phyloP scores from a whole-genome alignment of 2,797 vertebrate species.

The Enteromius argenteus region DNA sequence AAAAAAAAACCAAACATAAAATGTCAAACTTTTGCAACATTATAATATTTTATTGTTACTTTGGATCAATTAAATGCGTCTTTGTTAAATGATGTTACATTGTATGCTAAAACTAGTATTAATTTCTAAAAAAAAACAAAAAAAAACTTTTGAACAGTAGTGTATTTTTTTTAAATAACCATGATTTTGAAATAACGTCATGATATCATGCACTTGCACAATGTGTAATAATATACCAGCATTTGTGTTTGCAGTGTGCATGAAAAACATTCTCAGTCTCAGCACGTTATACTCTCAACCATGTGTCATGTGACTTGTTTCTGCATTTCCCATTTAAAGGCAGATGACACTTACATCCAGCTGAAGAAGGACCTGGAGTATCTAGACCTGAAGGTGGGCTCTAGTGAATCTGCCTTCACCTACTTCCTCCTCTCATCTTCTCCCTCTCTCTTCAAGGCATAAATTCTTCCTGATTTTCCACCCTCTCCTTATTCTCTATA shows the following conservation, averaged over 20 bases:
- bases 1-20: neutral
- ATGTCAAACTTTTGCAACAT: neutral
- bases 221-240: neutral
- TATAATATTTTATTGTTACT: neutral
- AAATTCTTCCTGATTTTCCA: constrained; percentile 50
- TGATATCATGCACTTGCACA: neutral
- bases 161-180: neutral
- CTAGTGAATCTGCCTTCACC: constrained; percentile 66
- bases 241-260: constrained; percentile 57
- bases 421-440: constrained; percentile 61
- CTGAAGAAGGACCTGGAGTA: constrained; percentile 99
- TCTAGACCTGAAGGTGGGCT: constrained; percentile 96
- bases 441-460: constrained; percentile 56
- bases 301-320: constrained; percentile 79
- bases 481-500: constrained; percentile 57
- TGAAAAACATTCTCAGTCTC: constrained; percentile 62
- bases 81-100: neutral
- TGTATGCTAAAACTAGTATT: neutral
- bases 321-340: constrained; percentile 84
- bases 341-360: constrained; percentile 97
- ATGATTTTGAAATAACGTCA: neutral
- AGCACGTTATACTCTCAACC: constrained; percentile 66
- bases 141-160: neutral
- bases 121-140: neutral
- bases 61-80: neutral